Percentiles rank a stretch among this genome's conserved stretches.
Evolutionary conservation across 2,888 invertebrate genomes (phyloP).

Genomic region (Hirudinaria manillensis): DNA sequence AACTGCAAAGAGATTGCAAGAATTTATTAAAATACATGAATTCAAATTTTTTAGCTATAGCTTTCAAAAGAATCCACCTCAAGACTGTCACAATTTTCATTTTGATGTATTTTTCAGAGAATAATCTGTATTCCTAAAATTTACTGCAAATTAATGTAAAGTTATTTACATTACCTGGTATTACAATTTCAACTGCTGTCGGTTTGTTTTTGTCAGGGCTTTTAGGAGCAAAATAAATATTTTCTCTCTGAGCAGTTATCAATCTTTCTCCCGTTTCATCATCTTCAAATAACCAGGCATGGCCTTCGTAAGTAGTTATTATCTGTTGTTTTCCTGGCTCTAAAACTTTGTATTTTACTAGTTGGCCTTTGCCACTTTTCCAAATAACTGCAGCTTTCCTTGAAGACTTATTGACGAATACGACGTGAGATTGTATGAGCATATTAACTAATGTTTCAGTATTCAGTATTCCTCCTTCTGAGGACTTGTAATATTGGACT

Average conservation of each 20-base stretch:
- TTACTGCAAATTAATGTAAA: too few relatives aligned
- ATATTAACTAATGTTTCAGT: neutral
- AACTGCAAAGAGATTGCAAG: too few relatives aligned
- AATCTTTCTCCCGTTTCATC: conserved; percentile 8
- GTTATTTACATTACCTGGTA: too few relatives aligned
- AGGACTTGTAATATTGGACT: neutral
- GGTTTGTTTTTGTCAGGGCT: too few relatives aligned
- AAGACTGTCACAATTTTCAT: too few relatives aligned
- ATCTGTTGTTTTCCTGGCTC: neutral
- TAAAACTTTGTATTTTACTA: neutral
- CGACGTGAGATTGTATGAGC: neutral
- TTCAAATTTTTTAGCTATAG: too few relatives aligned
- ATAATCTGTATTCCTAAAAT: too few relatives aligned
- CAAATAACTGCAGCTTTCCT: conserved; percentile 5
- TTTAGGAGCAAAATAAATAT: too few relatives aligned
- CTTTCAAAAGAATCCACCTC: too few relatives aligned
- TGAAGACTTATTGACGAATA: conserved; percentile 3
- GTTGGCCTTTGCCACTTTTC: neutral
- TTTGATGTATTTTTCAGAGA: too few relatives aligned
- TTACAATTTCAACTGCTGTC: too few relatives aligned
- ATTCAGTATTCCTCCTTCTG: neutral
- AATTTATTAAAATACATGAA: too few relatives aligned
- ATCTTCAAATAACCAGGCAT: conserved; percentile 10
- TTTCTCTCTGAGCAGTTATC: neutral
- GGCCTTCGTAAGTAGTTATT: conserved; percentile 3